Base-by-base conservation (phyloP, 2,113 vertebrate species). In the Odobenus rosmarus region DNA sequence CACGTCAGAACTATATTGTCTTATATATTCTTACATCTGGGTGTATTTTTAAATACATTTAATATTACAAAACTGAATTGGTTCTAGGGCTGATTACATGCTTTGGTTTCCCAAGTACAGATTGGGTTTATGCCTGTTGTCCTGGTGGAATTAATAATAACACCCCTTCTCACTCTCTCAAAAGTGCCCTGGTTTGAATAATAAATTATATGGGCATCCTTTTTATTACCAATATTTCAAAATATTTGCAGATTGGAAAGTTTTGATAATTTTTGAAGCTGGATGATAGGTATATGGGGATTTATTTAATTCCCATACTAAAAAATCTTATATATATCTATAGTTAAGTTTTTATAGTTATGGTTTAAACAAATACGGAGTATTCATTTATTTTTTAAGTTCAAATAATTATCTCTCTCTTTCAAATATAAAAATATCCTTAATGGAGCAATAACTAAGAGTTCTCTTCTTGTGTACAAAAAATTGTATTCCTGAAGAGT, bases 391-490 rank as follows among this genome's bases (percentile, higher is more conserved):
- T 46, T 89, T 89, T 80, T 89, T 46, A 84, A 59, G n/a, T 79
- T 93, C 72, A 93, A 86, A 21, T 21, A 90, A 46, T 69, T 39
- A 1, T 53, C 0, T 57, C 21, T 86, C 81, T 80, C 64, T 77
- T 88, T 95, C 77, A 88, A 72, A 74, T 46, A 62, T 82, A 95
- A 84, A 93, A 91, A 36, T 7, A 53, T 67, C 12, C 31, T 86
- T 57, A 15, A 59, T 53, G 26, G 72, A 10, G 9, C 42, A 39
- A 23, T 51, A 88, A 74, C 13, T 84, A 88, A 77, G 0, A 26
- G 9, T 61, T 95, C 31, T 90, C 36, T 80, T 94, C 81, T 85
- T 33, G 61, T 28, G 7, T 77, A 94, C 42, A 83, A 69, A 69
- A 76, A 77, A 59, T 15, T 64, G 15, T 64, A 14, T 90, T 82